A percentile compares a stretch with the other conserved stretches of the same genome.
phyloP scores from a whole-genome alignment of 2,797 vertebrate species.

The Alauda arvensis region DNA sequence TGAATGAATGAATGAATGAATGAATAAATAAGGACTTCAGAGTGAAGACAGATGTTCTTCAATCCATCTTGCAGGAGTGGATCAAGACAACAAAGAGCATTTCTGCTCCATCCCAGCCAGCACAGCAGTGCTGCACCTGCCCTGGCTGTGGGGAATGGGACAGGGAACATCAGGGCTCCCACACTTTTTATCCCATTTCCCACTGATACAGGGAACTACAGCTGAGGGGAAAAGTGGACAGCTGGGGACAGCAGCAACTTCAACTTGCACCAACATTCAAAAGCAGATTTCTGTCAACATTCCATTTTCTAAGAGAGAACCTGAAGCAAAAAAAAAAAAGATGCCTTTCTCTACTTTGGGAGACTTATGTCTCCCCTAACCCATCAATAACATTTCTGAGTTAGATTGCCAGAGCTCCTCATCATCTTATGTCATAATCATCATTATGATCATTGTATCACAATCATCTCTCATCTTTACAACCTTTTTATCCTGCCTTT shows the following conservation, averaged over 20 bases:
- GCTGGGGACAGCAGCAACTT: neutral
- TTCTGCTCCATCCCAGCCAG: neutral
- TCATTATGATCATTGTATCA: neutral
- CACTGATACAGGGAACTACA: neutral
- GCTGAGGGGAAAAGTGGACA: neutral
- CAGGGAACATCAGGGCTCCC: neutral
- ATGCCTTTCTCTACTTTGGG: neutral
- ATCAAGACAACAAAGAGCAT: neutral
- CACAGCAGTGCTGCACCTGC: neutral
- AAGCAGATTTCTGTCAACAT: neutral
- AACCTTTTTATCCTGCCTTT: neutral
- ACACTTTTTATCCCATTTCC: neutral
- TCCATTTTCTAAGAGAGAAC: neutral
- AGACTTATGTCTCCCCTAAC: neutral
- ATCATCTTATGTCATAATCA: neutral
- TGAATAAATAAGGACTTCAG: neutral
- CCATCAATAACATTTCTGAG: neutral
- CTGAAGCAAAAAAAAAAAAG: neutral
- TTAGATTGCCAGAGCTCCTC: neutral
- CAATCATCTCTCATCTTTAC: neutral
- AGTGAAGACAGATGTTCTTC: neutral
- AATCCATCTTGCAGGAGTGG: neutral
- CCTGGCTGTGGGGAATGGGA: neutral
- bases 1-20: neutral
- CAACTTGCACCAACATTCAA: neutral